Conservation (phyloP, 2,797 vertebrate genomes). For the Schizothorax lantsangensis region DNA sequence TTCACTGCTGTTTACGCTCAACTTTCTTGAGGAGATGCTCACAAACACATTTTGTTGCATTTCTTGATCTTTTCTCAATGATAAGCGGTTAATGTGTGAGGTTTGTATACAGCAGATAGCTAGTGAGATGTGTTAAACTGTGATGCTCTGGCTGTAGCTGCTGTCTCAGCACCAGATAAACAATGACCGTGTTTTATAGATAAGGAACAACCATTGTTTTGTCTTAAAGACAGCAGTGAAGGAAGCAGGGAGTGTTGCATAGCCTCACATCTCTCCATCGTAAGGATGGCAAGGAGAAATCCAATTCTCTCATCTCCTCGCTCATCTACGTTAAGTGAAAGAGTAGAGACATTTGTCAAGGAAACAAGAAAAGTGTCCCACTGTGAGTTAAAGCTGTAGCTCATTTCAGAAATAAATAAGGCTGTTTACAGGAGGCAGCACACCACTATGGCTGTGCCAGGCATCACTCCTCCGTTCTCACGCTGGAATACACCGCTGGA, state of each 20-base stretch:
- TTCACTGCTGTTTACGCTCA: slow-evolving; percentile 20
- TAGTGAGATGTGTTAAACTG: neutral
- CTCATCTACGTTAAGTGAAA: slow-evolving; percentile 22
- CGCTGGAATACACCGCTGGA: slow-evolving; percentile 2
- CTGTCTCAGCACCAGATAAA: slow-evolving; percentile 37
- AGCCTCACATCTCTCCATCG: slow-evolving; percentile 6
- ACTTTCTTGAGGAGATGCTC: neutral
- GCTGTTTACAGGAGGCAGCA: slow-evolving; percentile 27
- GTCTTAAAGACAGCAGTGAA: slow-evolving; percentile 14
- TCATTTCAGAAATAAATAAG: slow-evolving; percentile 42
- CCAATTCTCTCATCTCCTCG: slow-evolving; percentile 17
- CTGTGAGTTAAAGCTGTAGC: slow-evolving; percentile 43
- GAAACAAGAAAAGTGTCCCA: slow-evolving; percentile 40
- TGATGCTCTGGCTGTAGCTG: slow-evolving; percentile 8
- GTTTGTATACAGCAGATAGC: neutral
- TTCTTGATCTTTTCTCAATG: slow-evolving; percentile 11
- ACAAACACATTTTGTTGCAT: neutral
- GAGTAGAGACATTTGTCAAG: slow-evolving; percentile 42
- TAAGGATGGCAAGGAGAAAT: slow-evolving; percentile 17
- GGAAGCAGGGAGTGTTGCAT: slow-evolving; percentile 7
- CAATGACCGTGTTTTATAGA: neutral
- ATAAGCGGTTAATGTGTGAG: neutral
- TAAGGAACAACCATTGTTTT: slow-evolving; percentile 6
- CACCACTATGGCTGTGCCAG: slow-evolving; percentile 14
- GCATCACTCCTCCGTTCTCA: neutral